Conservation (phyloP, 2,797 vertebrate genomes). For the Australoheros facetus region DNA sequence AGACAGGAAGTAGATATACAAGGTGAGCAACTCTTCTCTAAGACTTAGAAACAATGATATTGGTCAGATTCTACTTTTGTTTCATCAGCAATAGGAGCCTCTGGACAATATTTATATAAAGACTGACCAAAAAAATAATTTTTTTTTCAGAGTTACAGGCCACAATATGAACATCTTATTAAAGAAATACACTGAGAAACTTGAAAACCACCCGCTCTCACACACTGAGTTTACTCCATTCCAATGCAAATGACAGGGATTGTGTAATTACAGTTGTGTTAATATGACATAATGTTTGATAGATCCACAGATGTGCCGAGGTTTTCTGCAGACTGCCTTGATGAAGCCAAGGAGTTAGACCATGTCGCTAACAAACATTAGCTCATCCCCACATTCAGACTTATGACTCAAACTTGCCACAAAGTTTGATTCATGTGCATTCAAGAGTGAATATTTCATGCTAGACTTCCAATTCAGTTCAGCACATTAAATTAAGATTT, state of each 20-base stretch:
- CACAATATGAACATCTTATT: slow-evolving; percentile 16
- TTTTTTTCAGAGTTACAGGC: slow-evolving; percentile 4
- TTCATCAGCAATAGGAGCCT: not conserved
- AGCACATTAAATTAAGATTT: slow-evolving; percentile 23
- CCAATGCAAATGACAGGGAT: slow-evolving; percentile 57
- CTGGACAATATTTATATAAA: not conserved
- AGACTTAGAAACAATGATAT: not conserved
- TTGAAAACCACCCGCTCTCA: slow-evolving; percentile 23
- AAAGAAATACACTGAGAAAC: slow-evolving; percentile 22
- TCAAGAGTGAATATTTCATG: slow-evolving; percentile 19
- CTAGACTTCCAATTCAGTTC: slow-evolving; percentile 19
- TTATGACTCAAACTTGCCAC: slow-evolving; percentile 49
- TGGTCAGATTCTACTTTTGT: not conserved
- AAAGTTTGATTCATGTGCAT: slow-evolving; percentile 41
- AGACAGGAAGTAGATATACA: not conserved
- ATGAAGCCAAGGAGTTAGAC: slow-evolving; percentile 63
- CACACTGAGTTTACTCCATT: slow-evolving; percentile 20
- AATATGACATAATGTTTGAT: slow-evolving; percentile 73
- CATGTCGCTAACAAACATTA: slow-evolving; percentile 68
- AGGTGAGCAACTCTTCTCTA: not conserved
- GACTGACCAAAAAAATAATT: not conserved
- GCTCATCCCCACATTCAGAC: slow-evolving; percentile 64
- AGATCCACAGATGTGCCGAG: slow-evolving; percentile 66
- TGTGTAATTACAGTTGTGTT: slow-evolving; percentile 70
- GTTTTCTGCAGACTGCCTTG: slow-evolving; percentile 55